Percentiles rank a stretch among this genome's conserved stretches.
Conservation (phyloP, 1,140 invertebrate genomes). For the Procambarus clarkii region DNA sequence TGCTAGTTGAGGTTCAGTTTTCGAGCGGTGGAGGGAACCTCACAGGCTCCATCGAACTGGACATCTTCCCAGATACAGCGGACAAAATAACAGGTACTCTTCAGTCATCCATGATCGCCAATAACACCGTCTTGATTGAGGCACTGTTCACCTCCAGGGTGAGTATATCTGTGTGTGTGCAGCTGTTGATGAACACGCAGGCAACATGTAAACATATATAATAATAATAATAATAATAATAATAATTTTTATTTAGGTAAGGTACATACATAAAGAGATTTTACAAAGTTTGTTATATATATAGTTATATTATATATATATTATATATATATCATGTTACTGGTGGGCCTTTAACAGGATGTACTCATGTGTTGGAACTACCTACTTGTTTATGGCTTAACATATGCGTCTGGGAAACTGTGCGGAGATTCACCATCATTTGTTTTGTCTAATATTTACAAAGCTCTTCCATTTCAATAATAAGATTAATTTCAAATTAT, state of each 20-base stretch:
- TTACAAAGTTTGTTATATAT: too few relatives aligned
- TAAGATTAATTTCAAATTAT: background rate
- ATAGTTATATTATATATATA: too few relatives aligned
- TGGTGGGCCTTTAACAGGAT: too few relatives aligned
- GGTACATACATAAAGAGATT: too few relatives aligned
- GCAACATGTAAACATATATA: too few relatives aligned
- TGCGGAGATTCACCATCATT: background rate
- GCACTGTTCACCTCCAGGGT: background rate
- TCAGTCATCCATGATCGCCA: background rate
- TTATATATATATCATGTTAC: too few relatives aligned
- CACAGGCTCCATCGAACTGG: background rate
- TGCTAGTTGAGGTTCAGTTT: background rate
- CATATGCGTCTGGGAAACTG: too few relatives aligned
- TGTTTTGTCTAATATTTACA: background rate
- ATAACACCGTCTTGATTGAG: background rate
- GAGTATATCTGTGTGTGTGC: background rate
- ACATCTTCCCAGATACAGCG: slow-evolving; percentile 9
- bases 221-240: too few relatives aligned
- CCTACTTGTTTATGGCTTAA: too few relatives aligned
- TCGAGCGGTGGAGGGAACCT: background rate
- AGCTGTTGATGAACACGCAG: too few relatives aligned
- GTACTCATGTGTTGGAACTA: too few relatives aligned
- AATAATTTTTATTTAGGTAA: too few relatives aligned
- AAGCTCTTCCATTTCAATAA: background rate
- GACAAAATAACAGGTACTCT: slow-evolving; percentile 24